Base-by-base conservation (phyloP, 2,888 invertebrate genomes). In the Nowickia ferox region DNA sequence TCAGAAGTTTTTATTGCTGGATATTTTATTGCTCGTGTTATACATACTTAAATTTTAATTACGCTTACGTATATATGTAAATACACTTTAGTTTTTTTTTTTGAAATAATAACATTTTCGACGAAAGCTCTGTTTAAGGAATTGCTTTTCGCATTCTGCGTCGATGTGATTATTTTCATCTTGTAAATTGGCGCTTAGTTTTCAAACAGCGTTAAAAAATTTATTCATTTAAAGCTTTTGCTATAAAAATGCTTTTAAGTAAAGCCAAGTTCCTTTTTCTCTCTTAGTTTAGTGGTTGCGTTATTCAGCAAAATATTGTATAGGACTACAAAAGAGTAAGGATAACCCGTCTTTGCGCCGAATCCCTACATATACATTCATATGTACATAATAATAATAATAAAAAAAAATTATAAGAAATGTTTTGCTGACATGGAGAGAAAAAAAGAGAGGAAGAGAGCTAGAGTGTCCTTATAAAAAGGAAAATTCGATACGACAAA, bases 401-500 rank as follows among this genome's bases (percentile, higher is more conserved):
- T 46, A 46, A 46, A 48, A 59, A 63, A 57, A 5, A 30, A 6
- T 30, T 4, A 30, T 30, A 10, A 53, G 17, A 1, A 55, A 6
- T 15, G n/a, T 19, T 44, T 66, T 46, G 46, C 17, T 40, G n/a
- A 22, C 3, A 30, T 17, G 46, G 63, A 78, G 65, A 69, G 55
- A 8, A 9, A 30, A n/a, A n/a, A 42, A 44, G 44, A 77, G 68
- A 66, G 55, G 19, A 42, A 5, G 1, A 30, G 30, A 30, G 30
- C 6, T 15, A 46, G 38, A 71, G 59, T 22, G 61, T 77, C 72
- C 80, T 76, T 65, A 38, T 44, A 61, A 79, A 71, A 57, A 51
- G 51, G 30, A 78, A 65, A 63, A 82, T 66, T 46, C 57, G 42
- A 83, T 72, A 78, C 82, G 59, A 79, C 71, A 79, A 79, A 75